Evolutionary conservation across 2,113 vertebrate species (phyloP).

Genomic region (Campylomormyrus numenius): DNA sequence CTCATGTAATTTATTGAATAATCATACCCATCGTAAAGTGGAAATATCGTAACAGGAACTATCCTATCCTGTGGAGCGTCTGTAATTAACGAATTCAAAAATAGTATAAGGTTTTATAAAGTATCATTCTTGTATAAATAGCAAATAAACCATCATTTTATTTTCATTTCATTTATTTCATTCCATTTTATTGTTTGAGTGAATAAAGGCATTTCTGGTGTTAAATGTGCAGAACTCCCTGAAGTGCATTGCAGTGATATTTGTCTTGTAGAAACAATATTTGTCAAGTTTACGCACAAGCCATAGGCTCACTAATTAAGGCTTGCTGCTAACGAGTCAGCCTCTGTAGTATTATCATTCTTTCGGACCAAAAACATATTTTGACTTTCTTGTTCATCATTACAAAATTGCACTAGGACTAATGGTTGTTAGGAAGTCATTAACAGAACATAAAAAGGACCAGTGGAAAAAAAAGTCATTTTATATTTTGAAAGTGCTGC

Average conservation of each 20-base stretch:
- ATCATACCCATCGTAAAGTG: neutral
- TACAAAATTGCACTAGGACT: slow-evolving; percentile 5
- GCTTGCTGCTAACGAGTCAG: neutral
- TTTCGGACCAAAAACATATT: neutral
- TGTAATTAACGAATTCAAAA: neutral
- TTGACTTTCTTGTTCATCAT: slow-evolving; percentile 2
- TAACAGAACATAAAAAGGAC: slow-evolving; percentile 16
- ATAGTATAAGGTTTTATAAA: neutral
- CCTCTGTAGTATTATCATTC: neutral
- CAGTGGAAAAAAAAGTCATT: neutral
- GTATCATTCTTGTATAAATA: neutral
- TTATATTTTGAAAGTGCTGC: neutral
- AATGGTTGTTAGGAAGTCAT: slow-evolving; percentile 11
- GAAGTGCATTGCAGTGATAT: neutral
- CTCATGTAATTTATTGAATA: neutral
- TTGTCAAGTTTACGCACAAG: slow-evolving; percentile 6
- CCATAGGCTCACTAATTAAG: neutral
- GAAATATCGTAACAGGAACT: neutral
- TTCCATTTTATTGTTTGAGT: neutral
- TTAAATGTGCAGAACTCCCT: neutral
- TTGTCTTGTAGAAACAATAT: slow-evolving; percentile 2
- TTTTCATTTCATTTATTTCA: neutral
- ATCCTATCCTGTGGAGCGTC: neutral
- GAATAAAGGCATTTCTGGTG: neutral
- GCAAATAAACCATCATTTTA: neutral